These are phyloP conservation scores for Stratiomys singularior DNA, from an alignment of 2,888 invertebrate genomes.

Conservation along the genomic window DNA sequence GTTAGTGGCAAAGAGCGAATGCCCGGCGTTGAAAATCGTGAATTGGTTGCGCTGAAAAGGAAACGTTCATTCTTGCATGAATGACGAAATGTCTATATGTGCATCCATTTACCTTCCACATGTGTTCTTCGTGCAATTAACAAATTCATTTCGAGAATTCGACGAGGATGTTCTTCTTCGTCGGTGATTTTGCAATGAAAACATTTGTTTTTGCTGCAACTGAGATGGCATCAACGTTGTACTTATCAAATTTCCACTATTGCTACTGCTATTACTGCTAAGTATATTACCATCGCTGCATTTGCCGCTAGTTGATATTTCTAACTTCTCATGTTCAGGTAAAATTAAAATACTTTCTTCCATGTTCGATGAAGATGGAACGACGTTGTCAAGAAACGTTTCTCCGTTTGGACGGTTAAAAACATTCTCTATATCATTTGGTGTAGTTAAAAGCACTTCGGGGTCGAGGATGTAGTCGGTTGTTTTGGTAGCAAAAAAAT, in stretches of 20 bases:
- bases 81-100: neutral
- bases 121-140: constrained; percentile 56
- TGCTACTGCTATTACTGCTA: constrained; percentile 58
- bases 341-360: constrained; percentile 61
- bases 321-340: constrained; percentile 60
- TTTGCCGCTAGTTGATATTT: constrained; percentile 59
- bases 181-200: constrained; percentile 54
- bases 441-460: constrained; percentile 58
- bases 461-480: constrained; percentile 52
- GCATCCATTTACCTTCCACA: constrained; percentile 57
- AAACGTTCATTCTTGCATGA: constrained; percentile 32
- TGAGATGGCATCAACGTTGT: constrained; percentile 12
- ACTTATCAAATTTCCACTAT: constrained; percentile 36
- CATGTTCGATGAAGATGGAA: constrained; percentile 54
- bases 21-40: constrained; percentile 60
- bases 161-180: constrained; percentile 61
- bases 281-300: constrained; percentile 55
- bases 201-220: constrained; percentile 11
- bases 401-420: neutral
- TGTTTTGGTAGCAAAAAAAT: constrained; percentile 24
- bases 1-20: constrained; percentile 67
- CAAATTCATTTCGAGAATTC: constrained; percentile 58
- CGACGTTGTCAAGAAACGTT: neutral
- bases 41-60: constrained; percentile 57
- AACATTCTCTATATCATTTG: constrained; percentile 2